Evolutionary conservation across 2,888 invertebrate genomes (phyloP), one percentile per base, ranked within the genome.

Genomic region (Campoletis raptor): DNA sequence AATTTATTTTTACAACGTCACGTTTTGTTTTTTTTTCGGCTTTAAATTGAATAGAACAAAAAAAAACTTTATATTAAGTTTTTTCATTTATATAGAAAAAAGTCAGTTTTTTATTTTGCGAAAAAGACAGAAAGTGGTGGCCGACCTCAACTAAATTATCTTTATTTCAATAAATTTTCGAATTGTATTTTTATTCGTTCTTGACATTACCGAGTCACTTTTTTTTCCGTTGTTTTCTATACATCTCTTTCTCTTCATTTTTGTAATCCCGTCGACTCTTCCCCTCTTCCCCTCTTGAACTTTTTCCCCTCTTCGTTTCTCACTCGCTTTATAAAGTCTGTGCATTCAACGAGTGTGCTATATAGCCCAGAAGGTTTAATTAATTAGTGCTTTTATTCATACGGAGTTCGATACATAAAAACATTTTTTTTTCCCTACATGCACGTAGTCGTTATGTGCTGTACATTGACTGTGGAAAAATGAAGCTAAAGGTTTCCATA

Each of bases 331-430:
- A n/a, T 64, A 64, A 18, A 67, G 64, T 24, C 36, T 45, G 37
- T 73, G 69, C 72, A 45, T 70, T 42, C 81, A 66, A 21, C 66
- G 21, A 54, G 70, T 67, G 52, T 66, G 57, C 24, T 15, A 40
- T 15, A 40, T 36, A 36, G 48, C 12, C 24, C 37, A 52, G 42
- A 37, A 78, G 81, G 85, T 18, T 79, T 85, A 86, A 85, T 88
- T 88, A 88, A 88, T 88, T 88, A 80, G 66, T 73, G 69, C 84
- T 74, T 82, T 88, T 84, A 61, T 84, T 73, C 81, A 37, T 70
- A 21, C 48, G 24, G 72, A 70, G 67, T 78, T 82, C 76, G 83
- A 83, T 77, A 81, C 40, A 78, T 66, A 36, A 48, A 37, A 74
- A 24, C 40, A 21, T 64, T 37, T 24, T 54, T 45, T 21, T 18